Evolutionary conservation across 2,113 vertebrate genomes (phyloP), one percentile per base, ranked within the genome.

Genomic region (Ginglymostoma cirratum): DNA sequence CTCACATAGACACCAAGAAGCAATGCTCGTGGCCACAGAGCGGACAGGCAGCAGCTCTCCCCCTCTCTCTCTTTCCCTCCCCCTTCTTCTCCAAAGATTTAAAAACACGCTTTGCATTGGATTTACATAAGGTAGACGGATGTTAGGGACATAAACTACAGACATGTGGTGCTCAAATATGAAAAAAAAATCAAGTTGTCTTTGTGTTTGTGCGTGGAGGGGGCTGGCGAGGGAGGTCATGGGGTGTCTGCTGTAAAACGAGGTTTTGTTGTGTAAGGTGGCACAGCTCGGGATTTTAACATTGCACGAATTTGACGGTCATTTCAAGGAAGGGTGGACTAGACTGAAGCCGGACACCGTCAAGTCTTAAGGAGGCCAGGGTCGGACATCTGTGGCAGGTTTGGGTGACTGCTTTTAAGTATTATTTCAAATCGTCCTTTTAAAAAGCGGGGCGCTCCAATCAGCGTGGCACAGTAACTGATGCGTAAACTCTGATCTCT

Each of bases 401-500:
- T 45, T 42, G 66, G 38, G 92, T 94, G 92, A 70, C 92, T 94
- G n/a, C 69, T 38, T 69, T 69, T 38, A 70, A 30, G 10, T 42
- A 42, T 42, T 27, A 94, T 65, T 92, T 92, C 42, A 69, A 69
- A 70, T 89, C 6, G 86, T 89, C 52, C 86, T 61, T 89, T 89
- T 89, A 69, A 67, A 94, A 94, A 55, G 92, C 38, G 66, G 38
- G 97, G 96, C 97, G 97, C 97, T 97, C 97, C 97, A 97, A 97
- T 97, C 97, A 97, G 97, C 97, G 97, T 97, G 97, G 97, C 97
- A 97, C 96, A 97, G 97, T 98, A 97, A 98, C 97, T 97, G 98
- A 98, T 98, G 98, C 98, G 97, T 98, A 97, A 98, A 97, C 97
- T 98, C 98, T 96, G 97, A 97, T 97, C 96, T 96, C 97, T 96